Conservation (phyloP, 2,113 vertebrate species). For the Nipponia nippon region DNA sequence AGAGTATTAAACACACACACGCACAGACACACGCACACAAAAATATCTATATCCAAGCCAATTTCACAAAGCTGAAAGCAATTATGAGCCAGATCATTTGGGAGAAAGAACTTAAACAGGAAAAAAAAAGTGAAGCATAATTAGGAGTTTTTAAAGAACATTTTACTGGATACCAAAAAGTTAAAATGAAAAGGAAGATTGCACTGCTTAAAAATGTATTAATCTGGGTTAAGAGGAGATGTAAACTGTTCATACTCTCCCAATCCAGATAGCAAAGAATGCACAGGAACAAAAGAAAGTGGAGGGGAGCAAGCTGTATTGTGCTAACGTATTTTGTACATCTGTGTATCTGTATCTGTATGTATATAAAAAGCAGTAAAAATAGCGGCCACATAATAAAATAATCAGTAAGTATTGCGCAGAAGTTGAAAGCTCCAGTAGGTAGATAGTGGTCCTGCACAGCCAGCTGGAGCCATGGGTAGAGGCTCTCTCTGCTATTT, state of each 20-base stretch:
- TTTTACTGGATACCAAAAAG: neutral
- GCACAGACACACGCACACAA: neutral
- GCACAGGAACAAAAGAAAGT: neutral
- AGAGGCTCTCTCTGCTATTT: neutral
- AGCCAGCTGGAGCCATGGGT: neutral
- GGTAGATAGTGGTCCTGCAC: neutral
- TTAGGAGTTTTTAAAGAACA: neutral
- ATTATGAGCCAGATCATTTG: slow-evolving; percentile 14
- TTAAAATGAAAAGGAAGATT: neutral
- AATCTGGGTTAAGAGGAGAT: neutral
- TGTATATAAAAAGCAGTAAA: neutral
- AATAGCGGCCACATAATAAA: rapidly evolving
- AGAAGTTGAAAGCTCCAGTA: neutral
- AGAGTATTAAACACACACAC: neutral
- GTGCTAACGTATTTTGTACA: neutral
- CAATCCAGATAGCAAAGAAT: neutral
- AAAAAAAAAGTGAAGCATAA: neutral
- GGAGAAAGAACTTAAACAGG: slow-evolving; percentile 9
- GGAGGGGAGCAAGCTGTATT: neutral
- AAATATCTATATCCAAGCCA: neutral
- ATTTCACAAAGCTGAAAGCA: slow-evolving; percentile 39
- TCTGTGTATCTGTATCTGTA: neutral
- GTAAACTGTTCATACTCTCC: neutral
- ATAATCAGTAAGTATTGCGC: neutral
- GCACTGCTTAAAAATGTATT: neutral